These are phyloP conservation scores for Chrysomallon squamiferum DNA, from an alignment of 1,140 invertebrate genomes.

Conservation along the genomic window DNA sequence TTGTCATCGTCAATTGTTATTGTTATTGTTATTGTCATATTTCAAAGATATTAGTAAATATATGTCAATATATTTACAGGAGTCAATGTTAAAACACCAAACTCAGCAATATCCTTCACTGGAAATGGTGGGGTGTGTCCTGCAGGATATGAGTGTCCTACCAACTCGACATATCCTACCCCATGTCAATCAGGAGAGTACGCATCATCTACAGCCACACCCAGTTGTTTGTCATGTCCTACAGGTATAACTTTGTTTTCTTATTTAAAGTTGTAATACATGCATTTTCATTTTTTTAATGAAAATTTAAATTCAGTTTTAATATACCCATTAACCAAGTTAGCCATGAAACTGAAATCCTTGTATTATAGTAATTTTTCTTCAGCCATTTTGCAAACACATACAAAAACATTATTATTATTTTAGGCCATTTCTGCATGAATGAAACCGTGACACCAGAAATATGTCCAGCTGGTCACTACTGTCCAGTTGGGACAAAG, in stretches of 20 bases:
- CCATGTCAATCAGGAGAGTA: constrained; percentile 51
- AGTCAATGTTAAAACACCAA: constrained; percentile 45
- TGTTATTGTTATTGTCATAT: too few relatives aligned
- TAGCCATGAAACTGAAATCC: too few relatives aligned
- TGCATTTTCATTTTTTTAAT: too few relatives aligned
- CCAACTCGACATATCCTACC: constrained; percentile 43
- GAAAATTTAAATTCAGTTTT: too few relatives aligned
- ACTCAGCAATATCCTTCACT: constrained; percentile 33
- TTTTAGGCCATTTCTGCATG: constrained; percentile 51
- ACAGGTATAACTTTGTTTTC: constrained; percentile 29
- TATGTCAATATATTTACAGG: too few relatives aligned
- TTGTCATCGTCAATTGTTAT: too few relatives aligned
- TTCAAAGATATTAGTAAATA: too few relatives aligned
- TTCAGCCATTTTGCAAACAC: too few relatives aligned
- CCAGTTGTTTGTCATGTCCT: constrained; percentile 45
- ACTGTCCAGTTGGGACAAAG: constrained; percentile 50
- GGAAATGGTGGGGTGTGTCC: constrained; percentile 54
- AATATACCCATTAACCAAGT: too few relatives aligned
- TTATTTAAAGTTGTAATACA: too few relatives aligned
- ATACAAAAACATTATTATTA: neutral
- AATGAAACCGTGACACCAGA: constrained; percentile 53
- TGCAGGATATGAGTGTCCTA: constrained; percentile 51
- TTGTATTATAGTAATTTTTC: too few relatives aligned
- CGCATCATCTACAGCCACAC: constrained; percentile 30
- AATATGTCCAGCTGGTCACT: constrained; percentile 51